These are phyloP conservation scores for Turritopsis dohrnii DNA, from an alignment of 30 jellyfish, hydroid and myxozoan genomes.

Conservation along the genomic window DNA sequence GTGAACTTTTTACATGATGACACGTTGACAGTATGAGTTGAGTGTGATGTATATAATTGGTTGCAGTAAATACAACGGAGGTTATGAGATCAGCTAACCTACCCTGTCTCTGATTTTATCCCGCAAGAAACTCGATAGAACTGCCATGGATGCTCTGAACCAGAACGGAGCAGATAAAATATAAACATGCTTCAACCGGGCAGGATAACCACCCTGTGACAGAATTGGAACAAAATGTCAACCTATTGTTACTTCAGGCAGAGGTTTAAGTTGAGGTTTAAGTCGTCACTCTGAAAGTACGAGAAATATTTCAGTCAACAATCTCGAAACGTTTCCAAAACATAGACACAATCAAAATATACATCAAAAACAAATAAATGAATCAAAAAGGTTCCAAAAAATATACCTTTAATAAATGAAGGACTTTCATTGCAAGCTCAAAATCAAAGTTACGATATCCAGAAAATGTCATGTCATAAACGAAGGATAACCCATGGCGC, in stretches of 20 bases:
- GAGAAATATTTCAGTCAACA: too few species aligned
- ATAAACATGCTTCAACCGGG: constrained; percentile 72
- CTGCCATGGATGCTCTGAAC: constrained; percentile 68
- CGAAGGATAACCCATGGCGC: constrained; percentile 61
- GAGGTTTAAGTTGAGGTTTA: too few species aligned
- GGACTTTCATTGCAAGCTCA: constrained; percentile 69
- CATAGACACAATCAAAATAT: background rate
- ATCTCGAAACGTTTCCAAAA: too few species aligned
- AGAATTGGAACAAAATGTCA: background rate
- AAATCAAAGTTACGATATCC: constrained; percentile 75
- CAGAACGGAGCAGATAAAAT: constrained; percentile 74
- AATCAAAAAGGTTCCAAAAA: background rate
- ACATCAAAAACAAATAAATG: background rate
- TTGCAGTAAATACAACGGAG: background rate
- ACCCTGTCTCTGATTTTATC: constrained; percentile 82
- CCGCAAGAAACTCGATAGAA: constrained; percentile 46
- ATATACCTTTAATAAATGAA: constrained; percentile 68
- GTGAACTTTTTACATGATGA: too few species aligned
- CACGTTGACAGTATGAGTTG: too few species aligned
- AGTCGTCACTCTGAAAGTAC: too few species aligned
- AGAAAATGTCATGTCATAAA: constrained; percentile 79
- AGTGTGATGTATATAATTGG: too few species aligned
- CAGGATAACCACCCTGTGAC: constrained; percentile 86
- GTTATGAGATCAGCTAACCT: constrained; percentile 15
- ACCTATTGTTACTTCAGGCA: too few species aligned